Percentiles rank a stretch among this genome's conserved stretches.
Conservation (phyloP, 2,888 invertebrate genomes). For the Eupithecia abbreviata region DNA sequence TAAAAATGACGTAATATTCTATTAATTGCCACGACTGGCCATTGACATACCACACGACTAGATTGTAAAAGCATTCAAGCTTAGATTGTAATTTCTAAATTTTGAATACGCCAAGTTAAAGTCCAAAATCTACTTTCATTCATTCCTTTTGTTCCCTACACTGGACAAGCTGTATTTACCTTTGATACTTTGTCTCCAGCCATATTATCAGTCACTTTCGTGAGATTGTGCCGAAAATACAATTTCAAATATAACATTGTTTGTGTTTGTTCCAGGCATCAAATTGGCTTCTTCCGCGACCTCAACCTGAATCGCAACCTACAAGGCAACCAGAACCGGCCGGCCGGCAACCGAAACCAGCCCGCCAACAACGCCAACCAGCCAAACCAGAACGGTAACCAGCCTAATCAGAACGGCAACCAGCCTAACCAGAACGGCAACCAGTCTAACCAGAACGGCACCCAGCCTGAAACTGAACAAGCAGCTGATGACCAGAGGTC, state of each 20-base stretch:
- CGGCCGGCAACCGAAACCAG: slow-evolving; percentile 32
- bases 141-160: too few relatives aligned
- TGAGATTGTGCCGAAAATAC: not conserved
- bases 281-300: slow-evolving; percentile 90
- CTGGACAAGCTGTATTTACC: not conserved
- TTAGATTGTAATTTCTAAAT: too few relatives aligned
- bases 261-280: slow-evolving; percentile 81
- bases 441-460: slow-evolving; percentile 45
- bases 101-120: too few relatives aligned
- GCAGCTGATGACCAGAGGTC: slow-evolving; percentile 59
- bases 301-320: slow-evolving; percentile 68
- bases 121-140: too few relatives aligned
- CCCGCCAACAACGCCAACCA: slow-evolving; percentile 27
- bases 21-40: too few relatives aligned
- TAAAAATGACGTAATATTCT: too few relatives aligned
- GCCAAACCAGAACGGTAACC: slow-evolving; percentile 22
- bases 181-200: not conserved
- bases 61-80: too few relatives aligned
- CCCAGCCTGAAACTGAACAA: slow-evolving; percentile 49
- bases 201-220: not conserved
- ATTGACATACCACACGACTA: too few relatives aligned
- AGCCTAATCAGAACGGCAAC: slow-evolving; percentile 30
- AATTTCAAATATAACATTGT: not conserved
- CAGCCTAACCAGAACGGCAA: slow-evolving; percentile 37
- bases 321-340: slow-evolving; percentile 36